A percentile compares a stretch with the other conserved stretches of the same genome.
Conservation (phyloP, 2,797 vertebrate species). For the Glyptemys insculpta region DNA sequence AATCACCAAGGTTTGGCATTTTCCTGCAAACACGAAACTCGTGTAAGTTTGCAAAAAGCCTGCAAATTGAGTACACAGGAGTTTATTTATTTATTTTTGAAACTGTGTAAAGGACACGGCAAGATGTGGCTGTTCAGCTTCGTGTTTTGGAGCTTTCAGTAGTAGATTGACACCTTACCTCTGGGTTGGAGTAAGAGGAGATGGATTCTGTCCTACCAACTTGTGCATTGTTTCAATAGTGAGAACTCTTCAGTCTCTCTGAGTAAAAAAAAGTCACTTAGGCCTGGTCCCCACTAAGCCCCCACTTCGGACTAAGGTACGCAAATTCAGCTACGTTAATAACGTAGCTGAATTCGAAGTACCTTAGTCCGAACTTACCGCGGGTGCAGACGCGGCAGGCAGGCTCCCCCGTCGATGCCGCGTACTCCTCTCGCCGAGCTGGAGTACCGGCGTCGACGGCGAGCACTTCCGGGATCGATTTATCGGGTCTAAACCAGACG, state of each 20-base stretch:
- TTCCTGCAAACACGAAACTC: neutral
- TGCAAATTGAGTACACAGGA: neutral
- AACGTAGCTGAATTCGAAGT: too few relatives aligned
- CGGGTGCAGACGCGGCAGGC: too few relatives aligned
- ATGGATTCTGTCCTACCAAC: neutral
- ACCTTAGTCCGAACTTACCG: too few relatives aligned
- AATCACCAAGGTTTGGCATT: neutral
- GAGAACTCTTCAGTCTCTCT: neutral
- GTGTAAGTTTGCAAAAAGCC: slow-evolving; percentile 11
- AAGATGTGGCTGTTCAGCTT: neutral
- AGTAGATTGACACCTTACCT: neutral
- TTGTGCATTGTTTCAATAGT: neutral
- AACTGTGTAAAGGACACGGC: neutral
- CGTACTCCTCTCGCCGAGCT: too few relatives aligned
- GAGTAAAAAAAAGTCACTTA: neutral
- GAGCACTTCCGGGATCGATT: too few relatives aligned
- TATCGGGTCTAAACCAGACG: too few relatives aligned
- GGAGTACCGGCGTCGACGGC: too few relatives aligned
- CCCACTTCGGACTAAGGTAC: too few relatives aligned
- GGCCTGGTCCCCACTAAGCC: too few relatives aligned
- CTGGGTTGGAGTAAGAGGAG: neutral
- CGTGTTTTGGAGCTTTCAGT: neutral
- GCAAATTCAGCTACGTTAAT: too few relatives aligned
- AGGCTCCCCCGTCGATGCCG: too few relatives aligned
- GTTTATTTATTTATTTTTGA: neutral